phyloP scores from a whole-genome alignment of 2,888 invertebrate species.

The Isoperla grammatica region DNA sequence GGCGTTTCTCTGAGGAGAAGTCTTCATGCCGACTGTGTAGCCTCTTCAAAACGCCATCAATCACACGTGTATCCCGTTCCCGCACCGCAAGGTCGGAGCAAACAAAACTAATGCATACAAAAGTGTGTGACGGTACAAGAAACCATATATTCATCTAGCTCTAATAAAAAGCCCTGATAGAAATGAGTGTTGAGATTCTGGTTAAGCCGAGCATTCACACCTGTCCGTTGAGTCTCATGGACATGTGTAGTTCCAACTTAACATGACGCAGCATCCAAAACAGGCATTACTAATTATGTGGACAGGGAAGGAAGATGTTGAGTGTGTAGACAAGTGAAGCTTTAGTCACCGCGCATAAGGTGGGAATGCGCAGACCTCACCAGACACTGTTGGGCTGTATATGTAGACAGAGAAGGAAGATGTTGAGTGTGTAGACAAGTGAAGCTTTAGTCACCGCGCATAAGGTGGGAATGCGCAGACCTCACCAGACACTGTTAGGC shows the following conservation, averaged over 20 bases:
- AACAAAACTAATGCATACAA: conserved; percentile 20
- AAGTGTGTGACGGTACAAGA: conserved; percentile 4
- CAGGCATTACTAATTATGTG: conserved; percentile 14
- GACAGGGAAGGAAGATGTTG: background rate
- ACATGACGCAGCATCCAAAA: conserved; percentile 14
- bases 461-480: too few species aligned
- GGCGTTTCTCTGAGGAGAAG: too few species aligned
- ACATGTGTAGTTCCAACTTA: conserved; percentile 15
- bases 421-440: too few species aligned
- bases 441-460: too few species aligned
- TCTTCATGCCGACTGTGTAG: too few species aligned
- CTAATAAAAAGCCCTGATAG: background rate
- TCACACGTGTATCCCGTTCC: conserved; percentile 12
- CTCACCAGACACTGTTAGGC: too few species aligned
- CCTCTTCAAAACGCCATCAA: conserved; percentile 24
- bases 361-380: too few species aligned
- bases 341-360: too few species aligned
- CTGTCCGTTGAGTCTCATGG: conserved; percentile 2
- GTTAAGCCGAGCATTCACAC: conserved; percentile 1
- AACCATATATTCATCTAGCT: conserved; percentile 16
- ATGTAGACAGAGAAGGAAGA: too few species aligned
- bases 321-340: too few species aligned
- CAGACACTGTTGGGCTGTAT: too few species aligned
- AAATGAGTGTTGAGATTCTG: conserved; percentile 12
- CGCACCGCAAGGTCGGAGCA: conserved; percentile 1